A percentile compares a stretch with the other conserved stretches of the same genome.
phyloP scores from a whole-genome alignment of 2,797 vertebrate genomes.

The Martes flavigula region DNA sequence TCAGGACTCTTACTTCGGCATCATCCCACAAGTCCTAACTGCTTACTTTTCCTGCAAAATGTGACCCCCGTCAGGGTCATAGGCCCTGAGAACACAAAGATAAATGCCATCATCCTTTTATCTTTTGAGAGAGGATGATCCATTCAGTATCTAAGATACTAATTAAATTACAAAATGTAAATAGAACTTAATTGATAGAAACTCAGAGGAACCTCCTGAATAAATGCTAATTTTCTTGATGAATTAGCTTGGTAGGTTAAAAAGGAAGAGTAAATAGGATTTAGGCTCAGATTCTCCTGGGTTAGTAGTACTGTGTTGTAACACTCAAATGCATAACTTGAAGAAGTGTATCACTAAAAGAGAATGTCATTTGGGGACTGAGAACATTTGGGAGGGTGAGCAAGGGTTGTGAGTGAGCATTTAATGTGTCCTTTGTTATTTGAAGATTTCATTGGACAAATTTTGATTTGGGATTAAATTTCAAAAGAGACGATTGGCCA shows the following conservation, averaged over 20 bases:
- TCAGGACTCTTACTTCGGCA: not conserved
- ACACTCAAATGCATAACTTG: not conserved
- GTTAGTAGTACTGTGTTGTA: not conserved
- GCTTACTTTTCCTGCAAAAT: not conserved
- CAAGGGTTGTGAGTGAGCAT: not conserved
- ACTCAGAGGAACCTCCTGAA: conserved; percentile 52
- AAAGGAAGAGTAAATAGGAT: conserved; percentile 26
- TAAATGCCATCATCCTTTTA: not conserved
- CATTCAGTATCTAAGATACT: conserved; percentile 50
- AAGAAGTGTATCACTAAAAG: not conserved
- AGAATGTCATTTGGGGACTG: not conserved
- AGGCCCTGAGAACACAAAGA: not conserved
- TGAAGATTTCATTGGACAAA: not conserved
- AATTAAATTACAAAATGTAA: conserved; percentile 62
- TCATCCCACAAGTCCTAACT: not conserved
- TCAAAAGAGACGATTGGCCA: not conserved
- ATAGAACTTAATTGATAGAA: conserved; percentile 37
- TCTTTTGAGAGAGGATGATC: conserved; percentile 33
- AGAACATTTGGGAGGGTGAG: not conserved
- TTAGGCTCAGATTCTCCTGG: conserved; percentile 22
- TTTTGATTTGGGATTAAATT: conserved; percentile 37
- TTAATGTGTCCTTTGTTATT: conserved; percentile 33
- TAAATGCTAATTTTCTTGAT: not conserved
- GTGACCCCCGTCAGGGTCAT: not conserved
- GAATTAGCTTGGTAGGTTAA: conserved; percentile 8